Percentiles rank a stretch among this genome's conserved stretches.
Evolutionary conservation across 2,888 invertebrate genomes (phyloP).

Genomic region (Yponomeuta evonymella): DNA sequence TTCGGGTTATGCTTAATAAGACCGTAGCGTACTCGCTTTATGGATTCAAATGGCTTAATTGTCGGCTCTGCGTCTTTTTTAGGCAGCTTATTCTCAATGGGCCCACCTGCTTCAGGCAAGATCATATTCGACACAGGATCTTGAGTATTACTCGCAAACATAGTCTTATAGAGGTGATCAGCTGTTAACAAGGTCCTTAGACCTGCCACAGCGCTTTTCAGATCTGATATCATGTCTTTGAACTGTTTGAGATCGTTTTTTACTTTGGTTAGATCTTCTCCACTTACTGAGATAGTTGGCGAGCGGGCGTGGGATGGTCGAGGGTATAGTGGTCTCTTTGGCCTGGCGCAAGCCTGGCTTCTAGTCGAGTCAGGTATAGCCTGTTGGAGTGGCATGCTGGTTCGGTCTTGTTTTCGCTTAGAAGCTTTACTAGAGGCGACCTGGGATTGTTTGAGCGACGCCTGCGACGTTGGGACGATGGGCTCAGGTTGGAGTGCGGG

Average conservation of each 20-base stretch:
- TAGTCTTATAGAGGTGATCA: no score
- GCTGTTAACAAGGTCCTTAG: not conserved
- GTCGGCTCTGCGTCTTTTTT: not conserved
- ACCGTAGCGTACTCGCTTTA: conserved; percentile 4
- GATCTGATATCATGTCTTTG: not conserved
- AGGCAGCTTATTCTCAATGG: not conserved
- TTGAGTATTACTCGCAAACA: not conserved
- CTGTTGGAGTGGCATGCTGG: conserved; percentile 6
- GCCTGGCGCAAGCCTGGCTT: not conserved
- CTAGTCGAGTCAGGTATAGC: conserved; percentile 11
- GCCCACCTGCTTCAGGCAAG: not conserved
- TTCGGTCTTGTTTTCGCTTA: conserved; percentile 11
- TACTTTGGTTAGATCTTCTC: conserved; percentile 9
- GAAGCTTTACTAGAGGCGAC: not conserved
- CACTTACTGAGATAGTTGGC: not conserved
- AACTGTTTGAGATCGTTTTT: conserved; percentile 1
- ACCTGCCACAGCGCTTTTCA: conserved; percentile 2
- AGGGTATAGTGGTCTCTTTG: not conserved
- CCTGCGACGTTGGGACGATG: conserved; percentile 33
- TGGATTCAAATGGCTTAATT: not conserved
- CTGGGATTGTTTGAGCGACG: not conserved
- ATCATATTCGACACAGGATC: not conserved
- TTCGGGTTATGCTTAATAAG: conserved; percentile 10
- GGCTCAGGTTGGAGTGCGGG: conserved; percentile 46
- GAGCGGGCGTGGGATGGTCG: no score